phyloP scores from a whole-genome alignment of 2,797 vertebrate genomes.

The Myotis daubentonii region DNA sequence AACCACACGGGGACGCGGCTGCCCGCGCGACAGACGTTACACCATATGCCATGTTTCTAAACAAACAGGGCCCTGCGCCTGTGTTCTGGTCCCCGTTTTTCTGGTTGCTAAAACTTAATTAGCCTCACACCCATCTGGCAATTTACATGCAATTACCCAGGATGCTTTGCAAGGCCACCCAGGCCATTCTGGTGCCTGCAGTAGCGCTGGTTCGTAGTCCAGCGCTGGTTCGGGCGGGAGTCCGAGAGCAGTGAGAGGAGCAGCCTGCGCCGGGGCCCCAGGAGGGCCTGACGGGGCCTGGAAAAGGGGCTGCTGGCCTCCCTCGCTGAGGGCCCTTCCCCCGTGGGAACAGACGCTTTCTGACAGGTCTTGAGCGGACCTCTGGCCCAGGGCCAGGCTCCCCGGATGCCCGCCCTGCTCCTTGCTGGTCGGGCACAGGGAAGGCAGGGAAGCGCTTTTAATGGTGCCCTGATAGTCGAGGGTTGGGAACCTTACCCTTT shows the following conservation, averaged over 20 bases:
- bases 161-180: not conserved
- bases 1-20: rapidly evolving
- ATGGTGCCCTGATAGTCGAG: not conserved
- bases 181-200: slow-evolving; percentile 14
- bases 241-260: not conserved
- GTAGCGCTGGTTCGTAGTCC: not conserved
- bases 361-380: rapidly evolving
- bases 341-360: rapidly evolving
- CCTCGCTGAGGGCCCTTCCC: not conserved
- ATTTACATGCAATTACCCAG: slow-evolving; percentile 58
- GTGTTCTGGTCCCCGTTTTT: not conserved
- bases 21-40: rapidly evolving
- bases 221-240: too few species aligned
- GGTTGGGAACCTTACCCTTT: not conserved
- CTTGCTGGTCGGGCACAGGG: not conserved
- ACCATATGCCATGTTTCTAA: not conserved
- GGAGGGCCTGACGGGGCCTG: not conserved
- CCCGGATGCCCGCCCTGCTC: not conserved
- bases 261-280: not conserved
- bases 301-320: not conserved
- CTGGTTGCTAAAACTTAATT: slow-evolving; percentile 68
- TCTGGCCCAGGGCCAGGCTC: not conserved
- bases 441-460: not conserved
- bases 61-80: slow-evolving; percentile 37
- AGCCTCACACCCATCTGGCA: slow-evolving; percentile 67